phyloP scores from a whole-genome alignment of 2,888 invertebrate genomes.

The Ellobium chinense region DNA sequence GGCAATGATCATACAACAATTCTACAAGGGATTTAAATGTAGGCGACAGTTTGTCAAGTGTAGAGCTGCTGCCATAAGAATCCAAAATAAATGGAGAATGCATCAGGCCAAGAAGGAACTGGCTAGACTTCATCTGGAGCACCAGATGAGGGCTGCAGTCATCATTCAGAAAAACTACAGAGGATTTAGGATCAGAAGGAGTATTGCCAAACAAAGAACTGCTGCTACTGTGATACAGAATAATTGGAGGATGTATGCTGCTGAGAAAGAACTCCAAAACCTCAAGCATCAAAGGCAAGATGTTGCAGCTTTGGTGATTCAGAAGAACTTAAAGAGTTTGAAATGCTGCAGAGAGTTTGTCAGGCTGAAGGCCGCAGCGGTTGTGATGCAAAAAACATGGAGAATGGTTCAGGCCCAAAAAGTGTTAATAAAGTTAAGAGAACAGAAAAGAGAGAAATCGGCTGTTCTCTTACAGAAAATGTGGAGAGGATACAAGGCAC shows the following conservation, averaged over 20 bases:
- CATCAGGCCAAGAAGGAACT: slow-evolving; percentile 1
- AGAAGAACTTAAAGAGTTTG: slow-evolving; percentile 27
- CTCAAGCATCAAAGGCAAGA: slow-evolving; percentile 5
- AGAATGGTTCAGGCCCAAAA: slow-evolving; percentile 44
- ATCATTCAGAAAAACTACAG: slow-evolving; percentile 47
- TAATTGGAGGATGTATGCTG: slow-evolving; percentile 42
- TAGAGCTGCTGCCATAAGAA: slow-evolving; percentile 24
- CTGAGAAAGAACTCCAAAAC: background rate
- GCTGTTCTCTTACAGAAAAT: slow-evolving; percentile 36
- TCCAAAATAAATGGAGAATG: slow-evolving; percentile 44
- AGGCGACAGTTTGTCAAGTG: slow-evolving; percentile 38
- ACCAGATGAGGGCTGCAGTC: slow-evolving; percentile 44
- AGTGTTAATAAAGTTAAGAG: background rate
- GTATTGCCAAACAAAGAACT: slow-evolving; percentile 9
- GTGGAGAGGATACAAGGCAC: slow-evolving; percentile 37
- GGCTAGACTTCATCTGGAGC: background rate
- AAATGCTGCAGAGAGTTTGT: slow-evolving; percentile 44
- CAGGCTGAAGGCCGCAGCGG: slow-evolving; percentile 47
- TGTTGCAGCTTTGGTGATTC: slow-evolving; percentile 50
- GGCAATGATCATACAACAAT: slow-evolving; percentile 54
- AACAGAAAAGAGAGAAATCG: background rate
- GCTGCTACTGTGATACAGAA: slow-evolving; percentile 61
- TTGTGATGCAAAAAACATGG: slow-evolving; percentile 52
- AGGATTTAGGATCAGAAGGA: slow-evolving; percentile 33
- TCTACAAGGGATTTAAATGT: slow-evolving; percentile 11